Conservation (phyloP, 2,797 vertebrate genomes). For the Apogon talboti region DNA sequence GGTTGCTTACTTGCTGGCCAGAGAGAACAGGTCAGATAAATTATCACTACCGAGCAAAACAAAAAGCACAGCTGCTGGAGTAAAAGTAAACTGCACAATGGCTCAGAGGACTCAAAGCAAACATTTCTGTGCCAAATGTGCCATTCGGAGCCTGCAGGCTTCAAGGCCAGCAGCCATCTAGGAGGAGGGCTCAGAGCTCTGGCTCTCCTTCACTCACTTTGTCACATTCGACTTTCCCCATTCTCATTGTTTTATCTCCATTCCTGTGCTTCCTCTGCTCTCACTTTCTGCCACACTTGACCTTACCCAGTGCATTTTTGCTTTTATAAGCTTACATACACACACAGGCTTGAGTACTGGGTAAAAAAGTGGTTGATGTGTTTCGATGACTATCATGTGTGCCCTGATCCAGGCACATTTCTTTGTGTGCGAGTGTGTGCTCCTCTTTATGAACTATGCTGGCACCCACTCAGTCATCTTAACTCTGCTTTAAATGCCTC, state of each 20-base stretch:
- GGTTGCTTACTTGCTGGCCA: not conserved
- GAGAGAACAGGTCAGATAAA: slow-evolving; percentile 37
- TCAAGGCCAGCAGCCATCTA: slow-evolving; percentile 69
- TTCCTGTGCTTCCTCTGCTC: slow-evolving; percentile 27
- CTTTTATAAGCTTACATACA: slow-evolving; percentile 33
- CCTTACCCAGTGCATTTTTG: slow-evolving; percentile 14
- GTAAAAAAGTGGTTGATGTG: slow-evolving; percentile 21
- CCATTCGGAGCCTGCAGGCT: slow-evolving; percentile 61
- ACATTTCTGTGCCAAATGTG: slow-evolving; percentile 64
- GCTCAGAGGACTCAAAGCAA: slow-evolving; percentile 54
- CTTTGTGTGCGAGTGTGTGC: slow-evolving; percentile 5
- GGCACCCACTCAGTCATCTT: slow-evolving; percentile 40
- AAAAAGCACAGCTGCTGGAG: slow-evolving; percentile 40
- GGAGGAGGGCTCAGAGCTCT: slow-evolving; percentile 56
- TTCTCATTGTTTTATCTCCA: slow-evolving; percentile 36
- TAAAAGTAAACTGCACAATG: slow-evolving; percentile 31
- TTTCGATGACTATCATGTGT: slow-evolving; percentile 32
- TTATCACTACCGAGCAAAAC: slow-evolving; percentile 29
- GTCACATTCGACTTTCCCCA: slow-evolving; percentile 46
- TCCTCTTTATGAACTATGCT: slow-evolving; percentile 24
- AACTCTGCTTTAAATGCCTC: slow-evolving; percentile 50
- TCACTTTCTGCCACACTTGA: slow-evolving; percentile 32
- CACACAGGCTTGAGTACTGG: slow-evolving; percentile 22
- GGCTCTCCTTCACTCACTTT: slow-evolving; percentile 64
- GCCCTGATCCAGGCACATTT: not conserved